A percentile compares a stretch with the other conserved stretches of the same genome.
These are phyloP conservation scores for Pinna nobilis DNA, from an alignment of 1,140 invertebrate species.

Conservation along the genomic window DNA sequence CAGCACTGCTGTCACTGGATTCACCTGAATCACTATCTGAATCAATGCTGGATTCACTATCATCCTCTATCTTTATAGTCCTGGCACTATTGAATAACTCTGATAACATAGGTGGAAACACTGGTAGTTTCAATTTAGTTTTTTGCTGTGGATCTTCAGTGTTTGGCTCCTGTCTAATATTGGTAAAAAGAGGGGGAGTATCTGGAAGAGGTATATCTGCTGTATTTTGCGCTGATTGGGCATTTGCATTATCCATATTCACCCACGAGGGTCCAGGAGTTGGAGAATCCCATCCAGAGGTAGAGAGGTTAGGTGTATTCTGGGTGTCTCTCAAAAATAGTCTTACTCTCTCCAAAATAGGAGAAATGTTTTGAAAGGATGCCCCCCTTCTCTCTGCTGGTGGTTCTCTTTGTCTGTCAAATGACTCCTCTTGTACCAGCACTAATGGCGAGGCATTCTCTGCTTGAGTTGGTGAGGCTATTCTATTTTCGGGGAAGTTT, in stretches of 20 bases:
- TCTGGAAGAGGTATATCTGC: slow-evolving; percentile 13
- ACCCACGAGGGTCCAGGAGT: slow-evolving; percentile 62
- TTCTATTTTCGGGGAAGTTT: too few relatives aligned
- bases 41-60: slow-evolving; percentile 49
- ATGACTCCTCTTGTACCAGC: neutral
- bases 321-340: slow-evolving; percentile 26
- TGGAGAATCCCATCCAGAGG: slow-evolving; percentile 62
- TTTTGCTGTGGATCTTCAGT: slow-evolving; percentile 32
- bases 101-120: slow-evolving; percentile 5
- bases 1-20: slow-evolving; percentile 50
- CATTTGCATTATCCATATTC: neutral
- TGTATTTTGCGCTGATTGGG: too few relatives aligned
- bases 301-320: slow-evolving; percentile 26
- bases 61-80: slow-evolving; percentile 71
- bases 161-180: neutral
- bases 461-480: neutral
- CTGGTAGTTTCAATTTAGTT: slow-evolving; percentile 3
- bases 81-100: slow-evolving; percentile 24
- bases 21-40: slow-evolving; percentile 40
- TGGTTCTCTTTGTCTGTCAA: neutral
- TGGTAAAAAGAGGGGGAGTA: neutral
- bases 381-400: slow-evolving; percentile 15
- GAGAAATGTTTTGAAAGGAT: slow-evolving; percentile 3
- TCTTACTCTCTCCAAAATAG: slow-evolving; percentile 17
- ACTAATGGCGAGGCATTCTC: neutral